Conservation (phyloP, 2,113 vertebrate genomes). For the Cacatua alba region DNA sequence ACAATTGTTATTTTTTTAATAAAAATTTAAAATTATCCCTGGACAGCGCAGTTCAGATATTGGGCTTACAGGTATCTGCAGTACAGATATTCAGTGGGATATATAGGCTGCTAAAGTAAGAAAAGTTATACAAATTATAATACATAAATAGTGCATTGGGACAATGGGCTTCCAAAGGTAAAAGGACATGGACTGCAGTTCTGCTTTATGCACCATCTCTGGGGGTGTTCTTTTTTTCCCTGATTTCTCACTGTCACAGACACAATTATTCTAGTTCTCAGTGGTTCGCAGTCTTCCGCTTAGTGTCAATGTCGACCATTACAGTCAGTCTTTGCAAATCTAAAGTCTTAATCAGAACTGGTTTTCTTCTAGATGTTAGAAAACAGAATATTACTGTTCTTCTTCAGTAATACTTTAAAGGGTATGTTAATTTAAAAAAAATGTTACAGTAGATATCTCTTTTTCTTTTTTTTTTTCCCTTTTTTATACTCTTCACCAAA, state of each 20-base stretch:
- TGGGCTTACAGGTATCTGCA: background rate
- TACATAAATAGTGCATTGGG: background rate
- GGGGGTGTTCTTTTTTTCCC: background rate
- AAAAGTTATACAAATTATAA: background rate
- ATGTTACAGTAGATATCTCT: background rate
- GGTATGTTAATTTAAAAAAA: background rate
- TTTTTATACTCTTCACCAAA: background rate
- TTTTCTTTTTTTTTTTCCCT: background rate
- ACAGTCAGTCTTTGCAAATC: background rate
- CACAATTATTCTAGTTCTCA: background rate
- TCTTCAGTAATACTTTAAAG: background rate
- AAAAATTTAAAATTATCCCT: background rate
- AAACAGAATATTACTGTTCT: background rate
- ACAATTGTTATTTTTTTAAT: background rate
- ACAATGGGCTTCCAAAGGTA: background rate
- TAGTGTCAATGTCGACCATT: background rate
- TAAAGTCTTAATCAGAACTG: background rate
- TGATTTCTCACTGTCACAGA: background rate
- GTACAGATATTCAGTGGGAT: background rate
- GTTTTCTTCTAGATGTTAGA: background rate
- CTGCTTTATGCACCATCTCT: background rate
- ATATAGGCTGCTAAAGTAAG: background rate
- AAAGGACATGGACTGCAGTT: background rate
- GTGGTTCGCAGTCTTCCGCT: background rate
- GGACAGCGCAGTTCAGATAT: background rate